Base-by-base conservation (phyloP, 2,888 invertebrate species). In the Drepana falcataria region DNA sequence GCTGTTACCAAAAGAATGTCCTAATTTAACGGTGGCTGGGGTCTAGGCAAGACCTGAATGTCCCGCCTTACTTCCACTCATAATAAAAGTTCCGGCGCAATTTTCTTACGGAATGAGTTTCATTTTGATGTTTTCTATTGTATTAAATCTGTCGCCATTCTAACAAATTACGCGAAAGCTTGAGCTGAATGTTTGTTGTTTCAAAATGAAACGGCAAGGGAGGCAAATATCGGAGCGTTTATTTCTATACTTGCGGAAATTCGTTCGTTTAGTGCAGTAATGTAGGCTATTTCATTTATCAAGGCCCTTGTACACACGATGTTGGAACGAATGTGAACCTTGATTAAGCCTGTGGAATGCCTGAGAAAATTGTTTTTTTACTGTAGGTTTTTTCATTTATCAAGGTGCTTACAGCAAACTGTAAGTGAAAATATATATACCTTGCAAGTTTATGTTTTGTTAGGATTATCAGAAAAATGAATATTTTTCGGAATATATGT, bases 191-290 rank as follows among this genome's bases (percentile, higher is more conserved):
- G 5, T 4, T 48, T 48, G 4, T 34, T 33, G 48, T 44, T 44
- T 21, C 33, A 48, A 48, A 48, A 34, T 48, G 48, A 66, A 66
- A 60, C 63, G 61, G 49, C 59, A 59, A 59, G 51, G 51, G 21
- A 21, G 21, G 21, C 21, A 21, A 54, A 55, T 54, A 53, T 57
- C 40, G 44, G 9, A 9, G 44, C 9, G 9, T 44, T 44, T 9
- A 2, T 44, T 40, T 44, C 44, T 44, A 9, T 44, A 44, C 37
- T 5, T 5, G 37, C 5, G 37, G 37, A 37, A 37, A 4, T 21
- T 21, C 21, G 5, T 37, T 37, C 5, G 4, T 37, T 37, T 5
- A 37, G 4, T 37, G 37, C 3, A 37, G 37, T 37, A 0, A 37
- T 37, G 0, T 37, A 37, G 37, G 37, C 37, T 37, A 37, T 37